Evolutionary conservation across 2,888 invertebrate genomes (phyloP), one percentile per base, ranked within the genome.

Genomic region (Baccha elongata): DNA sequence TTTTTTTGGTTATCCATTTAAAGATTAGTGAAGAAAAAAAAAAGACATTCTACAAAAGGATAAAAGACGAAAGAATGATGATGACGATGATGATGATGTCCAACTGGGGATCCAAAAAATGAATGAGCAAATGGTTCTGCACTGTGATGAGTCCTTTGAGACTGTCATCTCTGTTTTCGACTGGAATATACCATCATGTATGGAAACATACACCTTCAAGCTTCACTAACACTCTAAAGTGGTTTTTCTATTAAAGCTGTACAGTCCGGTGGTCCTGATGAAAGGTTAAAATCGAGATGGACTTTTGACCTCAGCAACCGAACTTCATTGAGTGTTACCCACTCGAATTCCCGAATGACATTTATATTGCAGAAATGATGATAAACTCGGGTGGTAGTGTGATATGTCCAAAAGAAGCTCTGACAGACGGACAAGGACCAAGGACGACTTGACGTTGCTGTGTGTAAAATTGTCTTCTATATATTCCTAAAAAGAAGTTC

Each of bases 361-460:
- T 76, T 83, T 72, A 73, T 76, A 78, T 72, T 76, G 76, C 72
- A 72, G 76, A 78, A 83, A 73, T 73, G 83, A 83, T 76, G 76
- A 83, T 76, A 76, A 72, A 81, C 81, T 71, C 60, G 46, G 17
- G 64, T 35, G 10, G 29, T 23, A 11, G 44, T 44, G 29, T 44
- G 67, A 72, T 62, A 72, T 52, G 58, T 40, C 29, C 32, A 65
- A 40, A 58, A 26, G 58, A 40, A 23, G 37, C n/a, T 29, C 60
- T 50, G 71, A 76, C 67, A 65, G 53, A 40, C 67, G 21, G 58
- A 13, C 13, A 15, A 58, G 32, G 40, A 44, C 60, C 60, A 44
- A 44, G 21, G 40, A 40, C 17, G 29, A 44, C 44, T 29, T 44
- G 17, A 60, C 19, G 44, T 73, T 64, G 52, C 44, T n/a, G 40